Conservation (phyloP, 2,113 vertebrate species). For the Pterocles orientalis region DNA sequence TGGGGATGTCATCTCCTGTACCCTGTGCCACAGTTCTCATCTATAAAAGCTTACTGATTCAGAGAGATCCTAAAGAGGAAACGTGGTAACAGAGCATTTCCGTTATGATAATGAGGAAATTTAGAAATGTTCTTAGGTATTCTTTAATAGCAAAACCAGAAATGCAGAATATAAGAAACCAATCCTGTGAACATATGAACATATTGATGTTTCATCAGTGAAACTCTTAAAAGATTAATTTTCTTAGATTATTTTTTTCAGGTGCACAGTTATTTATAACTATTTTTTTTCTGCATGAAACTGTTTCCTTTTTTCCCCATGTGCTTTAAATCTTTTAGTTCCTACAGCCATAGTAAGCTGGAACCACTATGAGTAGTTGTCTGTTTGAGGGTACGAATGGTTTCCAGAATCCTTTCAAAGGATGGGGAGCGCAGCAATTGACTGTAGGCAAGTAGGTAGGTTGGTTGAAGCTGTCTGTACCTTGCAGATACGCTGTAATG, state of each 20-base stretch:
- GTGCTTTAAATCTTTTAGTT: neutral
- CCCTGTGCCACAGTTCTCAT: neutral
- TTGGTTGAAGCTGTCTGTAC: neutral
- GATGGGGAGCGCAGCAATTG: neutral
- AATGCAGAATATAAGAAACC: neutral
- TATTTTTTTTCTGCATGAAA: neutral
- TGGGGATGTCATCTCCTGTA: constrained; percentile 16
- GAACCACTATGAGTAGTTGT: neutral
- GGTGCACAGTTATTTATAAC: neutral
- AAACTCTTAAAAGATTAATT: neutral
- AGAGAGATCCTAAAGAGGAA: neutral
- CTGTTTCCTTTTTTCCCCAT: neutral
- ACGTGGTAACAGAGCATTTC: neutral
- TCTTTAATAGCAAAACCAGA: neutral
- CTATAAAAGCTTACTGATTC: neutral
- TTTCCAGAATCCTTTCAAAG: neutral
- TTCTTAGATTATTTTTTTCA: neutral
- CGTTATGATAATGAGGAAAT: neutral
- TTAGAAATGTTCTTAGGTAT: neutral
- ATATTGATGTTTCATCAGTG: neutral
- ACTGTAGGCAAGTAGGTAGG: neutral
- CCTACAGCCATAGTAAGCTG: neutral
- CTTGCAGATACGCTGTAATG: neutral
- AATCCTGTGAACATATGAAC: neutral
- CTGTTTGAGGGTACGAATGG: neutral